Conservation (phyloP, 2,888 invertebrate genomes). For the Ferrisia virgata region DNA sequence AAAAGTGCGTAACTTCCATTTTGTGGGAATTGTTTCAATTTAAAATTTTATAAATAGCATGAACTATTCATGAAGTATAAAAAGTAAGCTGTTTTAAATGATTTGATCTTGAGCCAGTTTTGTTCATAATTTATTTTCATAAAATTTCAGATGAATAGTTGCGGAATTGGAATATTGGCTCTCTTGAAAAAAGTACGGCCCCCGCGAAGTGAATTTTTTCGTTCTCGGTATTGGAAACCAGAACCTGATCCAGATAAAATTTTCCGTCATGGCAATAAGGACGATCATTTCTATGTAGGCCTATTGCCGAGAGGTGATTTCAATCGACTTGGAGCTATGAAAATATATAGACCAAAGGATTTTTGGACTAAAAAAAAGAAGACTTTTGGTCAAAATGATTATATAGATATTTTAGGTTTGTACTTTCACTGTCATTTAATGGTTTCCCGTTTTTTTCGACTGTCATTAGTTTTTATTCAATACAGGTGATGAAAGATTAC, state of each 20-base stretch:
- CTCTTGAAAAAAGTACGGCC: background rate
- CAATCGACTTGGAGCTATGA: slow-evolving; percentile 61
- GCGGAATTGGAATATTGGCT: background rate
- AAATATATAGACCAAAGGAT: slow-evolving; percentile 65
- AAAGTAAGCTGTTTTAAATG: no score
- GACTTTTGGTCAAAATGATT: slow-evolving; percentile 92
- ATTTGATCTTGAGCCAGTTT: no score
- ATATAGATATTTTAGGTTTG: slow-evolving; percentile 82
- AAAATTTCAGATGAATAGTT: background rate
- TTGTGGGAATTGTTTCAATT: no score
- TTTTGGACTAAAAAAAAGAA: slow-evolving; percentile 74
- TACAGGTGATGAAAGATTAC: slow-evolving; percentile 65
- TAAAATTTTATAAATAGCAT: no score
- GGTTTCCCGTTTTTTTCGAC: background rate
- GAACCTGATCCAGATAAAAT: slow-evolving; percentile 57
- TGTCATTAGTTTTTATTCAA: background rate
- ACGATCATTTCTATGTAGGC: slow-evolving; percentile 59
- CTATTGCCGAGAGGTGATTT: slow-evolving; percentile 64
- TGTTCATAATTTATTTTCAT: no score
- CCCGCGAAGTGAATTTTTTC: slow-evolving; percentile 45
- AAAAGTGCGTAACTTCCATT: no score
- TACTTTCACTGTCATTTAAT: background rate
- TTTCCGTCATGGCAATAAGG: slow-evolving; percentile 60
- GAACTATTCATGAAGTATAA: no score
- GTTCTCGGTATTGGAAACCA: slow-evolving; percentile 48